These are phyloP conservation scores for Cherax destructor DNA, from an alignment of 1,140 invertebrate species.

Conservation along the genomic window DNA sequence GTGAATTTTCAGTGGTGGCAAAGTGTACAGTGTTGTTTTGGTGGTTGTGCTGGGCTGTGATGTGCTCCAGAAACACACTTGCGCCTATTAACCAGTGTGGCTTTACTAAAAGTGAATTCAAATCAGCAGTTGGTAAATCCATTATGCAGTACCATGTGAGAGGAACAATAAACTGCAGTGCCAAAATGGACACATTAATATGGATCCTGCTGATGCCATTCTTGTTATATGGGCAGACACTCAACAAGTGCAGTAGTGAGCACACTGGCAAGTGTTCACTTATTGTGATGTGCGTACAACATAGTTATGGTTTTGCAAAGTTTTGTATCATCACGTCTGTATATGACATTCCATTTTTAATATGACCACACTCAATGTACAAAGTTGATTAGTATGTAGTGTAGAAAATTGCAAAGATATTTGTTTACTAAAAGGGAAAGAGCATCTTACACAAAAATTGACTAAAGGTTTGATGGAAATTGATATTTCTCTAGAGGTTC, in stretches of 20 bases:
- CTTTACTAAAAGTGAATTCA: constrained; percentile 19
- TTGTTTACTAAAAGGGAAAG: constrained; percentile 63
- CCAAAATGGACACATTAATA: constrained; percentile 11
- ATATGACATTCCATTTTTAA: constrained; percentile 68
- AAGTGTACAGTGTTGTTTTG: constrained; percentile 24
- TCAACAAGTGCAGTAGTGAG: constrained; percentile 37
- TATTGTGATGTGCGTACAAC: constrained; percentile 59
- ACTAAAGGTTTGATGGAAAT: constrained; percentile 56
- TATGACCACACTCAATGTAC: constrained; percentile 69
- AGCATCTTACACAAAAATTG: constrained; percentile 28
- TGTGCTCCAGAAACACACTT: constrained; percentile 31
- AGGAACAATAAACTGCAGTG: not conserved
- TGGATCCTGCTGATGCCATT: not conserved
- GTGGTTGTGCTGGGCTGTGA: constrained; percentile 31
- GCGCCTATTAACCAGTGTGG: constrained; percentile 1
- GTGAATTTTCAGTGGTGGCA: constrained; percentile 6
- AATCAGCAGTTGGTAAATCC: not conserved
- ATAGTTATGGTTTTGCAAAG: constrained; percentile 42
- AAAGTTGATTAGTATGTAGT: constrained; percentile 67
- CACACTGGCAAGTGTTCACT: constrained; percentile 25
- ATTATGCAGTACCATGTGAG: constrained; percentile 1
- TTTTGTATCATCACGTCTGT: constrained; percentile 47
- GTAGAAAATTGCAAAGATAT: constrained; percentile 56
- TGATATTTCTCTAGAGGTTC: constrained; percentile 65
- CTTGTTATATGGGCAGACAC: constrained; percentile 22